Percentiles rank a stretch among this genome's conserved stretches.
These are phyloP conservation scores for Psittacus erithacus DNA, from an alignment of 2,113 vertebrate species.

Conservation along the genomic window DNA sequence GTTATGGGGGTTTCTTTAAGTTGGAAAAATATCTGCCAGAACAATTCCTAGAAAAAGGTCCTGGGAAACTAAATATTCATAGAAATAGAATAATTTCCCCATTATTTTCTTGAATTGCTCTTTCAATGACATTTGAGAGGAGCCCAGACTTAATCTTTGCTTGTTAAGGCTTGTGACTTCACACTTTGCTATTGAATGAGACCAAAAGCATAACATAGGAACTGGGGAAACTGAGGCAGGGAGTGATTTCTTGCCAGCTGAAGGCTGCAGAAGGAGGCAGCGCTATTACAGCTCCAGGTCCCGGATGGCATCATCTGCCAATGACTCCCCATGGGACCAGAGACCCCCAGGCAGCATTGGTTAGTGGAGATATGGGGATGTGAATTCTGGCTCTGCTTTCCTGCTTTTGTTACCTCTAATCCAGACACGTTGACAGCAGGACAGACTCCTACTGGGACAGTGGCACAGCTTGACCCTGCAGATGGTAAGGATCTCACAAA, in stretches of 20 bases:
- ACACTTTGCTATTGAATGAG: not conserved
- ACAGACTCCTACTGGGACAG: constrained; percentile 16
- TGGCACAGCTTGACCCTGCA: constrained; percentile 17
- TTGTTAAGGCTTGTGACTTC: not conserved
- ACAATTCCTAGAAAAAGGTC: not conserved
- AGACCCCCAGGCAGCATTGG: rapidly evolving
- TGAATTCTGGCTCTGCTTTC: not conserved
- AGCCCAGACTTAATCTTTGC: not conserved
- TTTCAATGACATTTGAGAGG: not conserved
- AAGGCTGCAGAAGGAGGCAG: not conserved
- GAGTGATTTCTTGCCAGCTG: not conserved
- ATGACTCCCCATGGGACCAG: rapidly evolving
- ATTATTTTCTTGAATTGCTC: not conserved
- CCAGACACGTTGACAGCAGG: not conserved
- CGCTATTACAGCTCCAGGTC: not conserved
- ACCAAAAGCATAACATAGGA: rapidly evolving
- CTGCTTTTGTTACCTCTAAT: not conserved
- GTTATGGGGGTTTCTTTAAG: not conserved
- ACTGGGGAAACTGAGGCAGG: not conserved
- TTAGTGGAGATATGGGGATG: not conserved
- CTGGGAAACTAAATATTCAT: not conserved
- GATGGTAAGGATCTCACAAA: not conserved
- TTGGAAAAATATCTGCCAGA: not conserved
- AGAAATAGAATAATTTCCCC: not conserved
- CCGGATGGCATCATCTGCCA: not conserved